A percentile compares a stretch with the other conserved stretches of the same genome.
phyloP scores from a whole-genome alignment of 2,797 vertebrate species.

The Chiroxiphia lanceolata region DNA sequence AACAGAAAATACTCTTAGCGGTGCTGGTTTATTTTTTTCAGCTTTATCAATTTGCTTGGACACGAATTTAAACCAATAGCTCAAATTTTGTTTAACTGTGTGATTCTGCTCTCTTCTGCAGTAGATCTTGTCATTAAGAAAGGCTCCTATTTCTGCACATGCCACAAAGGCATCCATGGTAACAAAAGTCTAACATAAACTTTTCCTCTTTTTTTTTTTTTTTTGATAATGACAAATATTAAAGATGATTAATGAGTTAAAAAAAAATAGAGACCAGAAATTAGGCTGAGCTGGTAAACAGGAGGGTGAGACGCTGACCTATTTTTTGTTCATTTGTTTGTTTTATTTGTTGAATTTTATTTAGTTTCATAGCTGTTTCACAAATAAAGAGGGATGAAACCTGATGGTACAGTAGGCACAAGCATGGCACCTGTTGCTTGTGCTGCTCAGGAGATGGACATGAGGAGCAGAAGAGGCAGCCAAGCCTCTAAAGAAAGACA shows the following conservation, averaged over 20 bases:
- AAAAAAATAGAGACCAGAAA: background rate
- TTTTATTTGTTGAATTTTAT: background rate
- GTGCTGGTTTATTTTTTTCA: background rate
- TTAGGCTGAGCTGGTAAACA: background rate
- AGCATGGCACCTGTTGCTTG: background rate
- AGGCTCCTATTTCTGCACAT: background rate
- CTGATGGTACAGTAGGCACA: rapidly evolving
- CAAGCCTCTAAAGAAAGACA: background rate
- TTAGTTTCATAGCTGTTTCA: background rate
- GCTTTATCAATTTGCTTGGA: background rate
- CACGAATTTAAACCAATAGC: background rate
- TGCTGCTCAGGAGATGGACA: background rate
- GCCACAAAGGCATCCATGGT: background rate
- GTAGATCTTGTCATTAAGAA: background rate
- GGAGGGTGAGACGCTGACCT: background rate
- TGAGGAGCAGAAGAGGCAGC: background rate
- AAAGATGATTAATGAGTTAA: background rate
- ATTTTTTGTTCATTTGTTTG: background rate
- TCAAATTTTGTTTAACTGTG: background rate
- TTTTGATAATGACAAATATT: background rate
- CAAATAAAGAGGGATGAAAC: background rate
- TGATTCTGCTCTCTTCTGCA: background rate
- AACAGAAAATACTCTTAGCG: background rate
- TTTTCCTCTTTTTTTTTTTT: background rate
- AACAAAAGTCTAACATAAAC: background rate